Evolutionary conservation across 2,888 invertebrate species (phyloP).

Genomic region (Cephus pulcher): DNA sequence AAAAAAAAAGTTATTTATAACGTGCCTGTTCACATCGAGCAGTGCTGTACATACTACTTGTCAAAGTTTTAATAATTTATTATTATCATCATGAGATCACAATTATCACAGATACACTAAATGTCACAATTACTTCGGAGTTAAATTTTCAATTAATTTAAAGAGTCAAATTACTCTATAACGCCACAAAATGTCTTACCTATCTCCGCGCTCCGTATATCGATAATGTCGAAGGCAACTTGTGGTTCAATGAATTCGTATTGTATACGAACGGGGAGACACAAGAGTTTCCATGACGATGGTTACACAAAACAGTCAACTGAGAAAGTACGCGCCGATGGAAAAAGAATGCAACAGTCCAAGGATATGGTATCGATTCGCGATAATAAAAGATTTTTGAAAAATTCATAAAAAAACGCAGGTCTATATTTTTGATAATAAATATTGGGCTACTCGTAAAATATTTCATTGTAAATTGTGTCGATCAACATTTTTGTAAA

Average conservation of each 20-base stretch:
- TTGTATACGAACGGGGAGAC: background rate
- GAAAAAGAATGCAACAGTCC: background rate
- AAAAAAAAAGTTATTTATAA: background rate
- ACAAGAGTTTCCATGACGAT: slow-evolving; percentile 4
- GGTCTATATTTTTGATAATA: too few relatives aligned
- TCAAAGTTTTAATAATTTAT: background rate
- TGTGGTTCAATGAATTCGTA: background rate
- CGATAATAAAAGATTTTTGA: background rate
- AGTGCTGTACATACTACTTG: background rate
- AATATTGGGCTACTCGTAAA: too few relatives aligned
- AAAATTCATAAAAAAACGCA: too few relatives aligned
- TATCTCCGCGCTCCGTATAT: background rate
- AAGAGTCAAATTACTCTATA: background rate
- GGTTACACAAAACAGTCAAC: background rate
- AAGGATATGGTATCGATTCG: background rate
- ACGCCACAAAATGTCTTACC: background rate
- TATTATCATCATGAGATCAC: background rate
- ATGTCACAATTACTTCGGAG: background rate
- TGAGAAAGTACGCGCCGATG: background rate
- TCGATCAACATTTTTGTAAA: background rate
- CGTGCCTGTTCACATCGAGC: background rate
- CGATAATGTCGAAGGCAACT: background rate
- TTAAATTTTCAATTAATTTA: background rate
- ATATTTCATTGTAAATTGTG: too few relatives aligned
- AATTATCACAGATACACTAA: background rate